These are phyloP conservation scores for Pharmacophagus antenor DNA, from an alignment of 2,888 invertebrate genomes.

Conservation along the genomic window DNA sequence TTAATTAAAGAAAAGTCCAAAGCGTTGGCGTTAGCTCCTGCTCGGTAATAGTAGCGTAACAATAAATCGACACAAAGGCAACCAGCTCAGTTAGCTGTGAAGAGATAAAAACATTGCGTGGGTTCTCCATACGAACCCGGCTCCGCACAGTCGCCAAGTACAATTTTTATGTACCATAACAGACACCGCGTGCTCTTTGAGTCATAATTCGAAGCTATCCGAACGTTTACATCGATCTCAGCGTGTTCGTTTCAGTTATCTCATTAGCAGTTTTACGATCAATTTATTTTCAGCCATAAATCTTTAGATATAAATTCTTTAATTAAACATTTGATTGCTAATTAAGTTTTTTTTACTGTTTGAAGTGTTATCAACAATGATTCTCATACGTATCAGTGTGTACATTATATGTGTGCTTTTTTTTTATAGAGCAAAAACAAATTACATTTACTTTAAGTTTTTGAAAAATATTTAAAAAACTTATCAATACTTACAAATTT, in stretches of 20 bases:
- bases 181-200: constrained; percentile 41
- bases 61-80: constrained; percentile 72
- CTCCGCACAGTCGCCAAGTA: constrained; percentile 67
- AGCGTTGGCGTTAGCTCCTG: constrained; percentile 61
- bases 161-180: constrained; percentile 58
- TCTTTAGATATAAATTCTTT: constrained; percentile 9
- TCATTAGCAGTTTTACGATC: constrained; percentile 32
- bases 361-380: background rate
- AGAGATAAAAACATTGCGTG: constrained; percentile 75
- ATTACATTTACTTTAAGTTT: too few species aligned
- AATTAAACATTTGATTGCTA: constrained; percentile 23
- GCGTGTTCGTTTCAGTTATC: constrained; percentile 26
- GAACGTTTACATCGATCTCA: constrained; percentile 21
- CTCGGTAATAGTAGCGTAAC: constrained; percentile 62
- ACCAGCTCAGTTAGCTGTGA: constrained; percentile 65
- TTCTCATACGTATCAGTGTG: background rate
- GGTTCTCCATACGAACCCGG: constrained; percentile 54
- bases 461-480: too few species aligned
- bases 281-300: constrained; percentile 19
- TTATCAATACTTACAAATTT: too few species aligned
- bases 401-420: background rate
- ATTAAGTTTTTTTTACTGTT: background rate
- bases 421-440: too few species aligned
- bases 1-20: constrained; percentile 50
- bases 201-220: constrained; percentile 21